These are phyloP conservation scores for Rhabdornis inornatus DNA, from an alignment of 2,113 vertebrate species.

Conservation along the genomic window DNA sequence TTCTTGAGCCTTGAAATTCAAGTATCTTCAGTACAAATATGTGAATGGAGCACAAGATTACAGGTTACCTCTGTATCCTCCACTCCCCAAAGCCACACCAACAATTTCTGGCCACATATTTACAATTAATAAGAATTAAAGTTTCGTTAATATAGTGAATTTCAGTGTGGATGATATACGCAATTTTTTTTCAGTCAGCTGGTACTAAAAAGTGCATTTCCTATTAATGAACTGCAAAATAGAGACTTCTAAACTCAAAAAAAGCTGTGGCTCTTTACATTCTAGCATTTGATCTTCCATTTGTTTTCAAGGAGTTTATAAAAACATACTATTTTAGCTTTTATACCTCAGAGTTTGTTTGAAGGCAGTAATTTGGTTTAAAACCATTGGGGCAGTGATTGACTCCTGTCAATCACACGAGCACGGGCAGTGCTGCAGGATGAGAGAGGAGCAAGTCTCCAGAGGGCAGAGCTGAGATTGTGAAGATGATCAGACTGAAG, in stretches of 20 bases:
- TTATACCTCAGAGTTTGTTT: background rate
- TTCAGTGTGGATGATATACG: background rate
- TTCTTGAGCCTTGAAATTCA: background rate
- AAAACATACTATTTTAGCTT: background rate
- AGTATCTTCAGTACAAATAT: background rate
- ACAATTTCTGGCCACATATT: background rate
- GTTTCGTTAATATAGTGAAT: background rate
- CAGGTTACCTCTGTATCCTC: background rate
- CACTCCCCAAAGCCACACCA: background rate
- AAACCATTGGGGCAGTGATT: background rate
- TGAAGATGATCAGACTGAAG: background rate
- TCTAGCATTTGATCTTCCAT: background rate
- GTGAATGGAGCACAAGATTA: background rate
- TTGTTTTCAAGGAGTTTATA: background rate
- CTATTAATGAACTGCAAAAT: background rate
- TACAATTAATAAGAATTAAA: background rate
- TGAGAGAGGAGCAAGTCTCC: background rate
- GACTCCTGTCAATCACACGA: accelerated
- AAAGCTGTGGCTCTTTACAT: background rate
- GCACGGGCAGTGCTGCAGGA: background rate
- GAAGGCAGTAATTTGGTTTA: background rate
- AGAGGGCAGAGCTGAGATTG: background rate
- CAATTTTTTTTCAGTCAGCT: background rate
- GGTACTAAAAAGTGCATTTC: background rate
- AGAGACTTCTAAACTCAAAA: background rate